phyloP scores from a whole-genome alignment of 2,888 invertebrate genomes.

The Temnothorax ravouxi region DNA sequence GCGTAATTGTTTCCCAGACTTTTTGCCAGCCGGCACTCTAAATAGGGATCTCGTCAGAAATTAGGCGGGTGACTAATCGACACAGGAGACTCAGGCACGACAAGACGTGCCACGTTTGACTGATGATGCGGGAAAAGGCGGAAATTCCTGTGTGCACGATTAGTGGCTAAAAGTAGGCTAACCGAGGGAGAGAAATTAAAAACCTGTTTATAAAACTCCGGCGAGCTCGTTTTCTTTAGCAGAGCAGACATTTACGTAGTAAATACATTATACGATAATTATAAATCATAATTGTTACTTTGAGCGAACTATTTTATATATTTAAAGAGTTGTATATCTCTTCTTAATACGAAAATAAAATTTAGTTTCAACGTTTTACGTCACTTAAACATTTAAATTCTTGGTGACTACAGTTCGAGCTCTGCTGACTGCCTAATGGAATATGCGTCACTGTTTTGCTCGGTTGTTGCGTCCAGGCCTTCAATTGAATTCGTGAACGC shows the following conservation, averaged over 20 bases:
- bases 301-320: not conserved
- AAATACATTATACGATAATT: not conserved
- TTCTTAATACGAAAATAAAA: not conserved
- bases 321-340: not conserved
- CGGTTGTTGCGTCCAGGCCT: constrained; percentile 20
- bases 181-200: constrained; percentile 10
- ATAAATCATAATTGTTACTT: not conserved
- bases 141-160: constrained; percentile 63
- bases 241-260: not conserved
- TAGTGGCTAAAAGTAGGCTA: constrained; percentile 56
- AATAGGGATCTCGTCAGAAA: constrained; percentile 66
- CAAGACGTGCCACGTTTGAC: constrained; percentile 64
- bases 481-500: constrained; percentile 51
- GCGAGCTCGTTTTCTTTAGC: not conserved
- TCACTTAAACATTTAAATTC: not conserved
- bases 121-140: constrained; percentile 70
- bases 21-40: constrained; percentile 56
- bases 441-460: constrained; percentile 15
- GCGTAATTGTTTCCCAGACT: constrained; percentile 52
- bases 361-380: not conserved
- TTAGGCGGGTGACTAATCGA: constrained; percentile 75
- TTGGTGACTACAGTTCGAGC: not conserved
- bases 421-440: not conserved
- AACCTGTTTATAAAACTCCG: constrained; percentile 22
- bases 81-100: constrained; percentile 39